These are phyloP conservation scores for Contarinia nasturtii DNA, from an alignment of 1,140 invertebrate genomes.

Conservation along the genomic window DNA sequence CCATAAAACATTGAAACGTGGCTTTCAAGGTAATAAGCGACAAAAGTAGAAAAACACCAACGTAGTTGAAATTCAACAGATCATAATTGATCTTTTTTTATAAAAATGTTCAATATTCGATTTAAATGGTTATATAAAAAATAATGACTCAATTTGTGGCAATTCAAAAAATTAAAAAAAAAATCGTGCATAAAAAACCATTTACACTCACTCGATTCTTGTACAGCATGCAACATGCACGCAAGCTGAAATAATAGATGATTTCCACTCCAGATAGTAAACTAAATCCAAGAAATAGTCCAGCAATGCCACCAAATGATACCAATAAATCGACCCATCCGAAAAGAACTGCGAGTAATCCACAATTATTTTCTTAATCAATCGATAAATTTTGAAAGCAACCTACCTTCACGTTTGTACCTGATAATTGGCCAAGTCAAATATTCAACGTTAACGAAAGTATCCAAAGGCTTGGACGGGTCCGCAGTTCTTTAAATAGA, in stretches of 20 bases:
- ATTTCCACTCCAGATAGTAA: conserved; percentile 50
- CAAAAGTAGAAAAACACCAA: too few species aligned
- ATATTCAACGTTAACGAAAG: conserved; percentile 25
- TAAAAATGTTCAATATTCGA: too few species aligned
- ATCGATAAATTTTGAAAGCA: too few species aligned
- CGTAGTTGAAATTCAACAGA: too few species aligned
- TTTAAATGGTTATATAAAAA: too few species aligned
- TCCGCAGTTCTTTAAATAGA: not conserved
- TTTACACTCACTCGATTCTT: conserved; percentile 17
- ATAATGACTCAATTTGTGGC: too few species aligned
- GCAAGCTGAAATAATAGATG: conserved; percentile 48
- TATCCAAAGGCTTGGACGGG: not conserved
- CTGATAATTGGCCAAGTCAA: conserved; percentile 51
- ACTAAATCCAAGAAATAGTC: conserved; percentile 54
- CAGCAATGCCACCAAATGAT: conserved; percentile 39
- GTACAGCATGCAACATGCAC: conserved; percentile 40
- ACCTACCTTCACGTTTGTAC: conserved; percentile 52
- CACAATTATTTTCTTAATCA: too few species aligned
- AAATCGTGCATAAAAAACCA: too few species aligned
- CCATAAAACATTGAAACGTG: too few species aligned
- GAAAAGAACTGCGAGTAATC: too few species aligned
- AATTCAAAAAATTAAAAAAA: not conserved
- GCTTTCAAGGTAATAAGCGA: too few species aligned
- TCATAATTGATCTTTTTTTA: too few species aligned
- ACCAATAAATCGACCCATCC: conserved; percentile 57